phyloP scores from a whole-genome alignment of 2,888 invertebrate species.

The Flexamia atlantica region DNA sequence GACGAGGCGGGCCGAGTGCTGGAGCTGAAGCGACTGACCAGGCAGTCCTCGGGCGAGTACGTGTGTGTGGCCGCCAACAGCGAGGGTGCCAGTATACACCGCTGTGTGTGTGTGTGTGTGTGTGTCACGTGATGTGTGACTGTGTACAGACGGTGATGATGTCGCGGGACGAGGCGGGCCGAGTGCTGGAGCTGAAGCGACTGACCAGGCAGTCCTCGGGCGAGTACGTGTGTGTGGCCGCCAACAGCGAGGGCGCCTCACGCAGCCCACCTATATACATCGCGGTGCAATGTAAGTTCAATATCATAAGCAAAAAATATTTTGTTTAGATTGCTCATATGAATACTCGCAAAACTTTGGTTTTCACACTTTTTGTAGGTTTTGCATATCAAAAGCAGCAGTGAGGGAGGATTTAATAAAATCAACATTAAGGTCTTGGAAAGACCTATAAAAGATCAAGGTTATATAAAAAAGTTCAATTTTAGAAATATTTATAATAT shows the following conservation, averaged over 20 bases:
- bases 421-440: no score
- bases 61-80: slow-evolving; percentile 89
- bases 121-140: neutral
- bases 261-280: slow-evolving; percentile 86
- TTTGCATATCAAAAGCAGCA: no score
- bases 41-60: slow-evolving; percentile 87
- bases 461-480: no score
- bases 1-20: slow-evolving; percentile 60
- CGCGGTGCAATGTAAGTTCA: slow-evolving; percentile 90
- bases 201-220: slow-evolving; percentile 85
- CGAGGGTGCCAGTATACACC: slow-evolving; percentile 87
- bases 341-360: no score
- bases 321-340: no score
- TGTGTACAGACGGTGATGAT: slow-evolving; percentile 43
- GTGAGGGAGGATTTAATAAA: no score
- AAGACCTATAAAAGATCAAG: no score
- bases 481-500: no score
- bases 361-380: no score
- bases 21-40: slow-evolving; percentile 77
- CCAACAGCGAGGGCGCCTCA: slow-evolving; percentile 89
- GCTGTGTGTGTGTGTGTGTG: slow-evolving; percentile 90
- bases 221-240: slow-evolving; percentile 90
- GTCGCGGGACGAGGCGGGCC: slow-evolving; percentile 49
- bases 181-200: slow-evolving; percentile 72
- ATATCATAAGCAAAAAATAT: no score